These are phyloP conservation scores for Xenopus borealis DNA, from an alignment of 2,113 vertebrate genomes.

Conservation along the genomic window DNA sequence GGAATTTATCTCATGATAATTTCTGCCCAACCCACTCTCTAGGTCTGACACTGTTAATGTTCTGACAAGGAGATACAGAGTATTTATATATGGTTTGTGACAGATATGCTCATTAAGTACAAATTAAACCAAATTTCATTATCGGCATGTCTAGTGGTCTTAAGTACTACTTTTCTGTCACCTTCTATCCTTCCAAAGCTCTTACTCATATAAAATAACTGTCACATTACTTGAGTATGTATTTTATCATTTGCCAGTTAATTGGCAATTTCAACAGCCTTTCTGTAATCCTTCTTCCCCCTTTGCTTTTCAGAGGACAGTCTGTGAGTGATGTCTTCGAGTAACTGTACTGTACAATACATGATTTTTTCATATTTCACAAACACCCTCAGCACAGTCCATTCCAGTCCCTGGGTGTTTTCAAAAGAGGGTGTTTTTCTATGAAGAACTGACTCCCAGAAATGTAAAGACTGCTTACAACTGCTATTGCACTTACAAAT, in stretches of 20 bases:
- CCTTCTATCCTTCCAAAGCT: slow-evolving; percentile 14
- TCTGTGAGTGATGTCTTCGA: no score
- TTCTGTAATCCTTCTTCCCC: background rate
- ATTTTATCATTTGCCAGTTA: slow-evolving; percentile 7
- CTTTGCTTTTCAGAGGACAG: slow-evolving; percentile 22
- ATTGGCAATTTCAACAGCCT: background rate
- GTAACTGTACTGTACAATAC: background rate
- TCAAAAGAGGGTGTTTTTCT: no score
- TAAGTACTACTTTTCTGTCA: slow-evolving; percentile 22
- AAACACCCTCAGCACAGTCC: no score
- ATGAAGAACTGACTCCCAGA: no score
- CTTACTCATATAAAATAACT: slow-evolving; percentile 30
- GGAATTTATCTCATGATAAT: no score
- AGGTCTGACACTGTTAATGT: background rate
- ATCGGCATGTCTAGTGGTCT: slow-evolving; percentile 18
- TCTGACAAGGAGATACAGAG: slow-evolving; percentile 13
- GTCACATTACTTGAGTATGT: slow-evolving; percentile 22
- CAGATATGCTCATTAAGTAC: slow-evolving; percentile 25
- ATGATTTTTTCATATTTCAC: no score
- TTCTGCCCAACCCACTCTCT: no score
- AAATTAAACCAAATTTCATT: slow-evolving; percentile 25
- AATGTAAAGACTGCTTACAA: no score
- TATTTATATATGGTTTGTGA: slow-evolving; percentile 9
- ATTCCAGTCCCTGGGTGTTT: no score
- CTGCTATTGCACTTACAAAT: no score